A percentile compares a stretch with the other conserved stretches of the same genome.
phyloP scores from a whole-genome alignment of 1,140 invertebrate genomes.

The Tetragonula clypearis region DNA sequence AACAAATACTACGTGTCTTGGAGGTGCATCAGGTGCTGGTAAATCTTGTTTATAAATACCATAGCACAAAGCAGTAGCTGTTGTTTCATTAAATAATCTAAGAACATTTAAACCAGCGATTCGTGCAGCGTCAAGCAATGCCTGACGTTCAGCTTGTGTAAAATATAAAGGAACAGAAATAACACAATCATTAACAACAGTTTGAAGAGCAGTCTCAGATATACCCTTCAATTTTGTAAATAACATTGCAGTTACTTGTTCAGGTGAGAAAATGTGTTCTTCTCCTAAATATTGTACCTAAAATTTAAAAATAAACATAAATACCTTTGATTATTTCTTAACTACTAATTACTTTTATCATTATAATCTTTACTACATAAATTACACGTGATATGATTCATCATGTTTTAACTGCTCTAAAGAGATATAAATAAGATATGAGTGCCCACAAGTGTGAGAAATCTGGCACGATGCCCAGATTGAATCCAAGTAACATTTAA shows the following conservation, averaged over 20 bases:
- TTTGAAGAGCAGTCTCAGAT: constrained; percentile 92
- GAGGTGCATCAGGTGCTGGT: constrained; percentile 91
- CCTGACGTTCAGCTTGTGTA: constrained; percentile 96
- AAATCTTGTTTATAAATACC: constrained; percentile 99
- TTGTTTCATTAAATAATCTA: constrained; percentile 97
- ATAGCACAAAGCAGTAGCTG: constrained; percentile 96
- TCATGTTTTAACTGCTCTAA: constrained; percentile 43
- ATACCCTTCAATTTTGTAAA: constrained; percentile 98
- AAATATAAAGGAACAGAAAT: constrained; percentile 97
- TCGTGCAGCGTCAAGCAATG: constrained; percentile 93
- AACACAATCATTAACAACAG: constrained; percentile 98
- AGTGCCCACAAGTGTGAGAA: constrained; percentile 45
- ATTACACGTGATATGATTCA: constrained; percentile 34
- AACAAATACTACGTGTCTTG: constrained; percentile 95
- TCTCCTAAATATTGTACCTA: constrained; percentile 94
- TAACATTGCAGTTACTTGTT: constrained; percentile 98
- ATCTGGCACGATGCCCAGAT: constrained; percentile 60
- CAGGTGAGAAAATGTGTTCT: constrained; percentile 93
- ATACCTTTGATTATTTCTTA: neutral
- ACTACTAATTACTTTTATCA: constrained; percentile 3
- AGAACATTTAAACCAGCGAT: constrained; percentile 96
- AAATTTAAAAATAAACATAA: constrained; percentile 19
- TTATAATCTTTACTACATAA: neutral
- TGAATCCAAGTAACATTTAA: constrained; percentile 25
- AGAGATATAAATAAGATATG: constrained; percentile 68